Evolutionary conservation across 1,140 invertebrate genomes (phyloP), one percentile per base, ranked within the genome.

Genomic region (Tetragonula clypearis): DNA sequence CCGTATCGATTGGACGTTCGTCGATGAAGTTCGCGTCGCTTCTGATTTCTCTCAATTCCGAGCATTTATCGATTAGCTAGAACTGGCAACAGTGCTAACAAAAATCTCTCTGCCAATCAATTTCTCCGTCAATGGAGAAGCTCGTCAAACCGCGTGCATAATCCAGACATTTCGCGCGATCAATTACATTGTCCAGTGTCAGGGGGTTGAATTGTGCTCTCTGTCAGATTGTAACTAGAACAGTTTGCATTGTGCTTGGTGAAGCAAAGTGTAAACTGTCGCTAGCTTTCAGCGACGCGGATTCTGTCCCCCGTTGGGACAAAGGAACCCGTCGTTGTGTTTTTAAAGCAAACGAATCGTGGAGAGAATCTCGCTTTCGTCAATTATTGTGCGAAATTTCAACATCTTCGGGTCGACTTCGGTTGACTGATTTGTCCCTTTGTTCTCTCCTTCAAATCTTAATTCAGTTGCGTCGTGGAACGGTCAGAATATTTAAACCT

Each of bases 171-270:
- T 84, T 72, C 66, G 66, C 41, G 11, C 66, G 76, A 84, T 84
- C 82, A 79, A 84, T 84, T 84, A 84, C 76, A 84, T 79, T 79
- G 82, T 77, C 30, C 53, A 49, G 60, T 58, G 73, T 55, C 76
- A 30, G 26, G 41, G 19, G 56, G 56, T 55, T 72, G 76, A 35
- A 79, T 84, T 41, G 76, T 21, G 76, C 76, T 72, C 35, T 84
- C 72, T 68, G 17, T 1, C 60, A 12, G 26, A 15, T 55, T n/a
- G 53, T 30, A 49, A n/a, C 66, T 62, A 17, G 41, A n/a, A 79
- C 76, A 73, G 71, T 79, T 79, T 55, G 68, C 77, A 79, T 84
- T 79, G 77, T 84, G 53, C 82, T 30, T 69, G 41, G 68, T 15
- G 58, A 79, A 35, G 68, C 41, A 79, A 69, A 79, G 49, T 72